phyloP scores from a whole-genome alignment of 2,888 invertebrate species.

The Ophioninae sp. region DNA sequence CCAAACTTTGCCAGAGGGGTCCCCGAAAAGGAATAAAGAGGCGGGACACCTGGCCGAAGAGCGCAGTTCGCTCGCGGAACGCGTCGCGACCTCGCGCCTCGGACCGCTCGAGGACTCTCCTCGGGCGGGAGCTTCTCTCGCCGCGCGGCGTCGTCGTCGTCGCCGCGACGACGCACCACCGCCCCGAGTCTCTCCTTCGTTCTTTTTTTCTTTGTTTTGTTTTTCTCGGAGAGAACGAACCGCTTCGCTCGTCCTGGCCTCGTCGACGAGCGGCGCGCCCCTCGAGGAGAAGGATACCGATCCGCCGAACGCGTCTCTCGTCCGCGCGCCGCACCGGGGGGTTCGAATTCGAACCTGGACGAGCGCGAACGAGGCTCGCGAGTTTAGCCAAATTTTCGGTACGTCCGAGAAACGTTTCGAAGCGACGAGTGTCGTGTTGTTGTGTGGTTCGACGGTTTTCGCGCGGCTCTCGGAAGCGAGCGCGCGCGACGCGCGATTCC shows the following conservation, averaged over 20 bases:
- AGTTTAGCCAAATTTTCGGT: neutral
- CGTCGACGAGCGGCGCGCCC: no score
- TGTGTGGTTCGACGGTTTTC: constrained; percentile 35
- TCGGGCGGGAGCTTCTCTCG: neutral
- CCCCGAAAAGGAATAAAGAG: constrained; percentile 80
- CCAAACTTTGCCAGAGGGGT: constrained; percentile 62
- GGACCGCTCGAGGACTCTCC: neutral
- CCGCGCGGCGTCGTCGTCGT: no score
- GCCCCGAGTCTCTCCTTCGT: no score
- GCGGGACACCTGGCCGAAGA: constrained; percentile 77
- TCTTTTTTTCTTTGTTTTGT: neutral
- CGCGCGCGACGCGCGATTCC: neutral
- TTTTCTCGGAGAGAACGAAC: neutral
- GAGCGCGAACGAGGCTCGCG: neutral
- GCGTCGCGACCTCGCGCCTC: constrained; percentile 61
- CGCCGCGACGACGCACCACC: no score
- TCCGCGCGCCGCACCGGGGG: neutral
- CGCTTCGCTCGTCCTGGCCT: no score
- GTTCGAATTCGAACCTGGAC: neutral
- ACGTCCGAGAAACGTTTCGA: neutral
- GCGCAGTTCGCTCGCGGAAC: constrained; percentile 76
- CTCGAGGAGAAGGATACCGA: neutral
- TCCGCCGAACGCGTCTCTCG: neutral
- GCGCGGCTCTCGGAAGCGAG: no score
- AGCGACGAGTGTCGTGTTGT: constrained; percentile 37